Conservation (phyloP, 2,113 vertebrate species). For the Tringa solitaria region DNA sequence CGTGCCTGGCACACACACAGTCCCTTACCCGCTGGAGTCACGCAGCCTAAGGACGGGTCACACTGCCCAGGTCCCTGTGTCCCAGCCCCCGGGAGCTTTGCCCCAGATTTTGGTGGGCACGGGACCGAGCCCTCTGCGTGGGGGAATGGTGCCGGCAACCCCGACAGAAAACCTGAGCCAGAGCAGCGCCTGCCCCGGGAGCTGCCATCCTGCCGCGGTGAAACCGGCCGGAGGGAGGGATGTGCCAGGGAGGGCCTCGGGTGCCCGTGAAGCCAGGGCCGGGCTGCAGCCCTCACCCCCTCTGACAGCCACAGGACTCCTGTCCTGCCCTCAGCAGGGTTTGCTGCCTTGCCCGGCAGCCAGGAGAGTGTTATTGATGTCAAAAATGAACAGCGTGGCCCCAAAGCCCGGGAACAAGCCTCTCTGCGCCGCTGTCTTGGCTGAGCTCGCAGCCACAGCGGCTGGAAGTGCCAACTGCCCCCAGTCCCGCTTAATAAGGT, state of each 20-base stretch:
- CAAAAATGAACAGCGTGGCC: fast-evolving
- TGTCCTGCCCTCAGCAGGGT: fast-evolving
- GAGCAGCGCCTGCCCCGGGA: neutral
- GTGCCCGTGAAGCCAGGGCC: fast-evolving
- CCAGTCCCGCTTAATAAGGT: neutral
- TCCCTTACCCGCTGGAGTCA: fast-evolving
- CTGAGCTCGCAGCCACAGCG: neutral
- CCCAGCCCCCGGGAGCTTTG: neutral
- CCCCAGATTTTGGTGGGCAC: neutral
- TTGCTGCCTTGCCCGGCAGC: neutral
- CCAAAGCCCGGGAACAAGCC: neutral
- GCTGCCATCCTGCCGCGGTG: fast-evolving
- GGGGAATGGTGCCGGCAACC: neutral
- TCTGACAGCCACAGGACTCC: neutral
- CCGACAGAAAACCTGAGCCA: fast-evolving
- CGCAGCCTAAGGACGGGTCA: fast-evolving
- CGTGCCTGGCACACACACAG: fast-evolving
- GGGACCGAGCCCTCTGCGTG: neutral
- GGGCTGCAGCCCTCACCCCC: neutral
- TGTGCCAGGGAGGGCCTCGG: fast-evolving
- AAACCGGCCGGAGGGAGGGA: neutral
- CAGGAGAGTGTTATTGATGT: neutral
- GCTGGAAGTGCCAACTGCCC: constrained; percentile 12
- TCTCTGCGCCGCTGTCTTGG: neutral
- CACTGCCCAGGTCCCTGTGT: fast-evolving